A percentile compares a stretch with the other conserved stretches of the same genome.
These are phyloP conservation scores for Cryptoprocta ferox DNA, from an alignment of 2,797 vertebrate genomes.

Conservation along the genomic window DNA sequence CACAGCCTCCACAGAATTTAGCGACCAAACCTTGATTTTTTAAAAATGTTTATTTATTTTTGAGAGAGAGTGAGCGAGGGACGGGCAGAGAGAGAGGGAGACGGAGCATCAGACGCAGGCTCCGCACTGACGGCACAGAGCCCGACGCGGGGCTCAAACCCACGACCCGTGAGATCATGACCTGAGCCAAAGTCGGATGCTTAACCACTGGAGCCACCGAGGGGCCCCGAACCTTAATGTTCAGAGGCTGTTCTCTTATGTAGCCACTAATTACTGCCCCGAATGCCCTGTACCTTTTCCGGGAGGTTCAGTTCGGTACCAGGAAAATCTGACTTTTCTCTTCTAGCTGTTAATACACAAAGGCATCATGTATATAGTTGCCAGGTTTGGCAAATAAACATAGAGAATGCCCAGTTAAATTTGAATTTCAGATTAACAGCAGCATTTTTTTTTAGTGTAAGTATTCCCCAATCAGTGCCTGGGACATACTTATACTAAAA, in stretches of 20 bases:
- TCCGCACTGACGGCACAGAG: too few species aligned
- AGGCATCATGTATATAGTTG: neutral
- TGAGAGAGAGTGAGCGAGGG: too few species aligned
- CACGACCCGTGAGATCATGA: too few species aligned
- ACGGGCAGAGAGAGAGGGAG: too few species aligned
- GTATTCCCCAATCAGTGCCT: neutral
- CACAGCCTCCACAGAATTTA: neutral
- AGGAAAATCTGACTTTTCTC: neutral
- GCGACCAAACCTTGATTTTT: neutral
- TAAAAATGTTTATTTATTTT: too few species aligned
- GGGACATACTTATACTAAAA: neutral
- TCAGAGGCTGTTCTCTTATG: neutral
- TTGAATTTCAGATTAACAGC: conserved; percentile 30
- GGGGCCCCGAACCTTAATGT: neutral
- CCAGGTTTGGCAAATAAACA: conserved; percentile 44
- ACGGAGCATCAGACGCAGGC: too few species aligned
- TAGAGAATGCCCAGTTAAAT: neutral
- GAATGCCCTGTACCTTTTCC: neutral
- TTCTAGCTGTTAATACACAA: conserved; percentile 4
- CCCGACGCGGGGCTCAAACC: too few species aligned
- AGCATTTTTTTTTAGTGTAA: neutral
- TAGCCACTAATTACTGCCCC: neutral
- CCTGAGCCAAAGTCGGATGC: too few species aligned
- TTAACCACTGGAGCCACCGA: too few species aligned
- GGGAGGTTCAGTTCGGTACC: neutral